Percentiles rank a stretch among this genome's conserved stretches.
Evolutionary conservation across 2,113 vertebrate species (phyloP).

Genomic region (Caretta caretta): DNA sequence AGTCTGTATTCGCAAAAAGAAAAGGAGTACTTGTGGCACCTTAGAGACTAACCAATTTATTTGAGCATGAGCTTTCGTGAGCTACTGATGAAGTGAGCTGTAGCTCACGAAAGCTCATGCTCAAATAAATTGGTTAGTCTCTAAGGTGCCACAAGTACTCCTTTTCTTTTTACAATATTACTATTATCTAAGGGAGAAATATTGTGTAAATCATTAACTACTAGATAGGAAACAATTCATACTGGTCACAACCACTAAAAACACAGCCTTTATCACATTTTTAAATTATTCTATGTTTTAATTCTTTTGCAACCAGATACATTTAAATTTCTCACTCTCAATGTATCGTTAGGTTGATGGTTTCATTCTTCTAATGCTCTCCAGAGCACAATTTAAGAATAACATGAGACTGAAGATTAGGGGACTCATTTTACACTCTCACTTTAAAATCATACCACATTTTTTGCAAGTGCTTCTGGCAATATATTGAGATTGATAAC

Average conservation of each 20-base stretch:
- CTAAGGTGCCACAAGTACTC: too few species aligned
- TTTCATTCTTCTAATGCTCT: slow-evolving; percentile 7
- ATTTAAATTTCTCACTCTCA: neutral
- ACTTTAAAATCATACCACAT: neutral
- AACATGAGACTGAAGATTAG: neutral
- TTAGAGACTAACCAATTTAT: too few species aligned
- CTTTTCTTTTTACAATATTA: neutral
- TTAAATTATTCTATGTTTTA: neutral
- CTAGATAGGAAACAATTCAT: neutral
- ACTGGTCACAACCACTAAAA: neutral
- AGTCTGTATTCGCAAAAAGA: too few species aligned
- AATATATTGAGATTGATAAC: neutral
- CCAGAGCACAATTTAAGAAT: neutral
- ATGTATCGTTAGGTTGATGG: neutral
- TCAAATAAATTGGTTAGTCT: too few species aligned
- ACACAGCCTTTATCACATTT: neutral
- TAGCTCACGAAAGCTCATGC: too few species aligned
- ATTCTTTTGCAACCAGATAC: neutral
- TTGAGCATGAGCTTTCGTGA: too few species aligned
- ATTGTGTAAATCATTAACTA: neutral
- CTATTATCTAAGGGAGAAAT: neutral
- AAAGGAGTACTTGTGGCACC: too few species aligned
- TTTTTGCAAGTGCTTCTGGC: neutral
- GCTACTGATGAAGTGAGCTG: too few species aligned
- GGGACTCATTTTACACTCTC: neutral